phyloP scores from a whole-genome alignment of 2,888 invertebrate genomes.

The Caenorhabditis sp. region DNA sequence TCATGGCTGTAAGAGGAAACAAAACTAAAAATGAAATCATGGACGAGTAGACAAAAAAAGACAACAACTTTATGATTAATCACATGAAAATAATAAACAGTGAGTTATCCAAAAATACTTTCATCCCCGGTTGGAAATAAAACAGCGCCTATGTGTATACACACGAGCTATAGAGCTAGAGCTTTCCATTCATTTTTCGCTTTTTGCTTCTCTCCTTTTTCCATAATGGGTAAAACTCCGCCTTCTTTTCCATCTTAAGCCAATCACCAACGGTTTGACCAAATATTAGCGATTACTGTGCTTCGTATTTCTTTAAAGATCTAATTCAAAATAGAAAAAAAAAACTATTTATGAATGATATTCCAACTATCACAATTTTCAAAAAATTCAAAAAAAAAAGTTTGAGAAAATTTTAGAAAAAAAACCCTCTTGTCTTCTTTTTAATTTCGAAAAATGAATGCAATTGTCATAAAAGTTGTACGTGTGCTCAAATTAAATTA shows the following conservation, averaged over 20 bases:
- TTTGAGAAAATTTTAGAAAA: not conserved
- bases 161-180: not conserved
- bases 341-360: no score
- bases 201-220: not conserved
- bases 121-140: not conserved
- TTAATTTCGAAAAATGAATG: not conserved
- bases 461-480: not conserved
- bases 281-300: not conserved
- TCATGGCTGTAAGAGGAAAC: not conserved
- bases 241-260: not conserved
- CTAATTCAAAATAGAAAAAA: no score
- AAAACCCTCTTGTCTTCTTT: not conserved
- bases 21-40: not conserved
- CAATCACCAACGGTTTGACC: not conserved
- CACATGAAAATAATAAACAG: not conserved
- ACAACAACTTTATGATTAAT: not conserved
- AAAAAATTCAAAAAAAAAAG: not conserved
- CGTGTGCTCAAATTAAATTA: not conserved
- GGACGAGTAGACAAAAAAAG: not conserved
- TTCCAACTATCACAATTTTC: no score
- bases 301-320: not conserved
- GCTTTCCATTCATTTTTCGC: no score
- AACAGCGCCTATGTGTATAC: not conserved
- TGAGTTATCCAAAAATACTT: not conserved
- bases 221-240: not conserved